These are phyloP conservation scores for Trissolcus brochymenae DNA, from an alignment of 2,888 invertebrate species.

Conservation along the genomic window DNA sequence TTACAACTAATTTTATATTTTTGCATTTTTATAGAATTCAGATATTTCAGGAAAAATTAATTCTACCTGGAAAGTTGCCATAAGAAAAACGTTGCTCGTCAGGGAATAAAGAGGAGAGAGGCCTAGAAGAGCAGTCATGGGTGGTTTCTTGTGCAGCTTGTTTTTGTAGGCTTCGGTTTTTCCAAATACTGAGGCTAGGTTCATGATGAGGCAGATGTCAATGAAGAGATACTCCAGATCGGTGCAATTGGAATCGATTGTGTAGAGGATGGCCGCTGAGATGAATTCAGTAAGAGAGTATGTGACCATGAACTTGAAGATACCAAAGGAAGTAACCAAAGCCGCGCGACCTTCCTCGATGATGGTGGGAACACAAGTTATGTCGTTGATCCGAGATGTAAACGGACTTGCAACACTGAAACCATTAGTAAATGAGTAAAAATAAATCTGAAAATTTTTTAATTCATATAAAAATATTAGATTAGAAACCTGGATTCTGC, in stretches of 20 bases:
- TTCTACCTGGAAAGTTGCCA: constrained; percentile 76
- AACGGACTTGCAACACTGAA: constrained; percentile 90
- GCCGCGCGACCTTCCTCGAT: constrained; percentile 92
- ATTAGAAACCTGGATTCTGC: constrained; percentile 83
- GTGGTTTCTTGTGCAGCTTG: constrained; percentile 77
- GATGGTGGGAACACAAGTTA: constrained; percentile 87
- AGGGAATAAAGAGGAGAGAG: constrained; percentile 79
- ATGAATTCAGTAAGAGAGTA: constrained; percentile 94
- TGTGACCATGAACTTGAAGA: constrained; percentile 94
- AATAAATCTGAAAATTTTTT: background rate
- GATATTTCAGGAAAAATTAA: too few species aligned
- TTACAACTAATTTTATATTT: too few species aligned
- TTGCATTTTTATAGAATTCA: too few species aligned
- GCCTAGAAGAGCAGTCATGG: constrained; percentile 78
- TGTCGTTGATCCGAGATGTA: constrained; percentile 88
- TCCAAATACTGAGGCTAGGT: constrained; percentile 82
- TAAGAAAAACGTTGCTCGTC: constrained; percentile 77
- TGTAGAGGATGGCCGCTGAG: constrained; percentile 87
- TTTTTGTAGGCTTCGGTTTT: constrained; percentile 78
- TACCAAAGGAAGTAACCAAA: constrained; percentile 91
- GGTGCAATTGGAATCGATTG: constrained; percentile 81
- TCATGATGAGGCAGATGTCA: constrained; percentile 81
- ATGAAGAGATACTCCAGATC: constrained; percentile 83
- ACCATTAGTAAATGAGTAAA: background rate
- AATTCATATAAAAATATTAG: background rate